phyloP scores from a whole-genome alignment of 2,113 vertebrate species.

The Pluvialis apricaria region DNA sequence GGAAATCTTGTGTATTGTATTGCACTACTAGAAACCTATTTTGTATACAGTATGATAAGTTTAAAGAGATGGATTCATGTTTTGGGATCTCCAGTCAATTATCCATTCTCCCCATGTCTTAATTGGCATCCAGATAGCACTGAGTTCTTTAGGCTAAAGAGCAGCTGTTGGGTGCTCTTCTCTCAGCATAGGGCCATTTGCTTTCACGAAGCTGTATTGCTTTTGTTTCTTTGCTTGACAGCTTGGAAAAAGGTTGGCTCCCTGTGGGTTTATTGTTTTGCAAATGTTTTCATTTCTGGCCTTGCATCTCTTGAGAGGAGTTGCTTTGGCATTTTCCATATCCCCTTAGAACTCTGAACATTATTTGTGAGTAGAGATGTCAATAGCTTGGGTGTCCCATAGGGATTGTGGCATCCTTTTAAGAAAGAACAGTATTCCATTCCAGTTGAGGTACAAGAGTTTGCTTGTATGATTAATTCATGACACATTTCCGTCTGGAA shows the following conservation, averaged over 20 bases:
- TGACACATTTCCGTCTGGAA: slow-evolving; percentile 17
- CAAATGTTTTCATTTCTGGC: slow-evolving; percentile 34
- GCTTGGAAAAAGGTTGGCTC: slow-evolving; percentile 5
- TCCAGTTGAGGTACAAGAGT: slow-evolving; percentile 8
- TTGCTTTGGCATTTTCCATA: slow-evolving; percentile 26
- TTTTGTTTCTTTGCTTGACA: slow-evolving; percentile 2
- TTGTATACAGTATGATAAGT: not conserved
- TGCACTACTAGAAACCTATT: not conserved
- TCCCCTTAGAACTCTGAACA: not conserved
- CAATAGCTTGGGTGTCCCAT: slow-evolving; percentile 14
- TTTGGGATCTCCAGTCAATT: not conserved
- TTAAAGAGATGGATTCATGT: not conserved
- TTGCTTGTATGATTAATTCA: slow-evolving; percentile 58
- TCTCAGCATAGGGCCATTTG: not conserved
- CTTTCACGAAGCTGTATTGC: not conserved
- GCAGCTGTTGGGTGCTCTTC: not conserved
- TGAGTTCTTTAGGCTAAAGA: not conserved
- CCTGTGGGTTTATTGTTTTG: slow-evolving; percentile 20
- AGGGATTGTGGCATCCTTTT: slow-evolving; percentile 11
- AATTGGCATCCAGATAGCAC: not conserved
- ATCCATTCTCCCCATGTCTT: not conserved
- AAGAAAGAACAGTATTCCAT: not conserved
- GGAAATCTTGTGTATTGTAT: not conserved
- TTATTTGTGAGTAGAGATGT: not conserved
- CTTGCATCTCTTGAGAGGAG: not conserved